phyloP scores from a whole-genome alignment of 2,888 invertebrate genomes.

The Trissoscelio sp. region DNA sequence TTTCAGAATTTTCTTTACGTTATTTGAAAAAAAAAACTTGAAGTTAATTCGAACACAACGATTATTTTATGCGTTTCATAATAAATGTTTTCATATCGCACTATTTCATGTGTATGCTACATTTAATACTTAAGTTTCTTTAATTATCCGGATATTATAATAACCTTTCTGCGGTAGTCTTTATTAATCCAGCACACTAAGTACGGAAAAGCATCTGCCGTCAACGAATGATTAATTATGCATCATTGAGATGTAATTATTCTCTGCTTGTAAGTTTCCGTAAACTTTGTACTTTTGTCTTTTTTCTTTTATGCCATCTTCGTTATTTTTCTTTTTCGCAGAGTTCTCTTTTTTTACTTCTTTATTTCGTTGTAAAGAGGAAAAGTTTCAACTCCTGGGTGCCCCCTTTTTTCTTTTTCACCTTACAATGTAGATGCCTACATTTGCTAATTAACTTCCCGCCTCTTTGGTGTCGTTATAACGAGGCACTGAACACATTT shows the following conservation, averaged over 20 bases:
- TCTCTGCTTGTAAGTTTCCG: constrained; percentile 57
- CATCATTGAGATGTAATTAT: constrained; percentile 62
- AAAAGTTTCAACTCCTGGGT: constrained; percentile 42
- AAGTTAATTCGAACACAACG: background rate
- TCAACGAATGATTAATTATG: constrained; percentile 61
- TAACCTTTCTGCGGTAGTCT: constrained; percentile 34
- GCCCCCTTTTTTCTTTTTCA: constrained; percentile 37
- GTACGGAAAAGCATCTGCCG: constrained; percentile 46
- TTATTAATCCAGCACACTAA: constrained; percentile 42
- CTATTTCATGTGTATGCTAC: no score
- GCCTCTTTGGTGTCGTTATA: constrained; percentile 22
- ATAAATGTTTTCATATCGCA: background rate
- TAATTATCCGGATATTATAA: constrained; percentile 63
- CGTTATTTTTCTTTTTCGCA: constrained; percentile 50
- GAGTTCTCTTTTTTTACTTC: constrained; percentile 37
- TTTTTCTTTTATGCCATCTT: constrained; percentile 20
- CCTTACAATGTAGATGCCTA: constrained; percentile 46
- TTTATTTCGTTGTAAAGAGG: constrained; percentile 57
- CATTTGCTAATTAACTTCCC: constrained; percentile 46
- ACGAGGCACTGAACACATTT: constrained; percentile 26
- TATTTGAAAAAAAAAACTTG: no score
- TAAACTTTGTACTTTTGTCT: constrained; percentile 57
- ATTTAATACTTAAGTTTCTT: background rate
- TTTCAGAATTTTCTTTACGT: background rate
- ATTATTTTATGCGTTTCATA: background rate